These are phyloP conservation scores for Helleia helle DNA, from an alignment of 2,888 invertebrate genomes.

Conservation along the genomic window DNA sequence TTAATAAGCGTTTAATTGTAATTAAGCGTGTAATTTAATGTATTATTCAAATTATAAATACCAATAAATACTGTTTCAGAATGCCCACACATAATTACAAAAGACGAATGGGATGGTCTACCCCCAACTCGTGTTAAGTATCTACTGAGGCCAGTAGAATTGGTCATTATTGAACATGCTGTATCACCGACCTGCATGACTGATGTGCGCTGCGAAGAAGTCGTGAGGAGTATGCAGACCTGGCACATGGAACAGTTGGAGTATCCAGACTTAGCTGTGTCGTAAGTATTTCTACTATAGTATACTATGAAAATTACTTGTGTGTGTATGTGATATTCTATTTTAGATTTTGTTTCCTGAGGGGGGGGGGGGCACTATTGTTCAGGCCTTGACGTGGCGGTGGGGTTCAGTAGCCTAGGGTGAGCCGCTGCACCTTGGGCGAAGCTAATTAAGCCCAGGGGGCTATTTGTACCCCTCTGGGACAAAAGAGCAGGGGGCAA, in stretches of 20 bases:
- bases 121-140: conserved; percentile 63
- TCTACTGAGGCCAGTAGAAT: conserved; percentile 64
- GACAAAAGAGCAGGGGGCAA: too few species aligned
- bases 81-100: conserved; percentile 6
- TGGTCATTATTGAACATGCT: conserved; percentile 74
- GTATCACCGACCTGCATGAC: conserved; percentile 58
- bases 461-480: too few species aligned
- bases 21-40: too few species aligned
- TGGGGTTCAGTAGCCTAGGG: too few species aligned
- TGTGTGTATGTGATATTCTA: too few species aligned
- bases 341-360: too few species aligned
- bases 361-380: too few species aligned
- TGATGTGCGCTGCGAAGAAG: conserved; percentile 48
- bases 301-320: not conserved
- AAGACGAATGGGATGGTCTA: conserved; percentile 35
- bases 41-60: too few species aligned
- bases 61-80: conserved; percentile 2
- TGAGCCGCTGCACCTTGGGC: too few species aligned
- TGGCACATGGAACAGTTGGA: conserved; percentile 62
- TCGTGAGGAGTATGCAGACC: conserved; percentile 61
- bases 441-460: too few species aligned
- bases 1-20: too few species aligned
- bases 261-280: conserved; percentile 71
- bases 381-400: too few species aligned
- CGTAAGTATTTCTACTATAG: conserved; percentile 69